These are phyloP conservation scores for Otocyon megalotis DNA, from an alignment of 2,113 vertebrate species.

Conservation along the genomic window DNA sequence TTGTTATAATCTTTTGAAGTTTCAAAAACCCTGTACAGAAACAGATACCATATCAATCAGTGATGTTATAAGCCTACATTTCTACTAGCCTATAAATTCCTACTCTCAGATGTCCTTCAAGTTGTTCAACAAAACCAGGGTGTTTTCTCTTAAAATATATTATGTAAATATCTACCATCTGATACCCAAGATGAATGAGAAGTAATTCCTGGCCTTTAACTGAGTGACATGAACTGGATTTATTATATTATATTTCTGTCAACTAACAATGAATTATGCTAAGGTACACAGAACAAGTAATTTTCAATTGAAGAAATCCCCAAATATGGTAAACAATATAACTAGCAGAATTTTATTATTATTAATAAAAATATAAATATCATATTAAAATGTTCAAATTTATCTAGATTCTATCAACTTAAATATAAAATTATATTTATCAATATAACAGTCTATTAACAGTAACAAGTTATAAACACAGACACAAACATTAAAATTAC, in stretches of 20 bases:
- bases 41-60: background rate
- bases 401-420: constrained; percentile 29
- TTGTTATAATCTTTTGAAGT: background rate
- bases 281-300: background rate
- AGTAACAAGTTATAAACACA: constrained; percentile 21
- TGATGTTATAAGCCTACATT: background rate
- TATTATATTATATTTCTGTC: background rate
- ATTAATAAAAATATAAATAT: background rate
- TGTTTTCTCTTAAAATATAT: constrained; percentile 37
- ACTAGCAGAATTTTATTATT: background rate
- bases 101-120: background rate
- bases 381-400: background rate
- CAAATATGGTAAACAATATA: background rate
- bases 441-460: background rate
- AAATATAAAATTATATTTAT: constrained; percentile 40
- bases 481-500: background rate
- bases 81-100: background rate
- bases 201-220: background rate
- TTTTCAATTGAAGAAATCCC: constrained; percentile 5
- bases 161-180: constrained; percentile 3
- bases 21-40: background rate
- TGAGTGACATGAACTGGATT: background rate
- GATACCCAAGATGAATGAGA: background rate
- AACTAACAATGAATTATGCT: background rate
- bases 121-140: constrained; percentile 16